Evolutionary conservation across 1,140 invertebrate species (phyloP), one percentile per base, ranked within the genome.

Genomic region (Temnothorax curvispinosus): DNA sequence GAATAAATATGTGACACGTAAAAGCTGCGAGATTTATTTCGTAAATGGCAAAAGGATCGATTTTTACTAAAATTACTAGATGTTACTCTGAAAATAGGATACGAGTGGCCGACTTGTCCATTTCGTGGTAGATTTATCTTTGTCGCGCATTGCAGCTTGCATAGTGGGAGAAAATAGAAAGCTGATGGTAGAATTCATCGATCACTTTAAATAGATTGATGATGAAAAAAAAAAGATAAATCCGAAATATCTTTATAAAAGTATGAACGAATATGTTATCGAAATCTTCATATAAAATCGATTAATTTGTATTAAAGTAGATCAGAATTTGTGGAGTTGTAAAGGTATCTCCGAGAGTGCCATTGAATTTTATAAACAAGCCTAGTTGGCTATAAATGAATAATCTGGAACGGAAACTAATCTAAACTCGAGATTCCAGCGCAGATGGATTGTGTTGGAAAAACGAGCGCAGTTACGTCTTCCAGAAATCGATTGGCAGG

Each of bases 401-500:
- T 44, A 58, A 56, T 44, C 21, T 60, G 4, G 11, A 44, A 27
- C 5, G 15, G 21, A 27, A 47, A 44, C 15, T 56, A 27, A 58
- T 44, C 15, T 47, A 35, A 44, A 15, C 21, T 44, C 18, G 80
- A 47, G 41, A 58, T 74, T 58, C 67, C 27, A n/a, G 18, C 44
- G 62, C 21, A 27, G 52, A 74, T 58, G 67, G 67, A 82, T 74
- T 69, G 80, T 38, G 38, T 27, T 74, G 80, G 80, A 74, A 75
- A 84, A 84, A 84, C 54, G 80, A 41, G 27, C 21, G 52, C 78
- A 47, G 54, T 75, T 47, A 58, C 35, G 56, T n/a, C 69, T 84
- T 84, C 41, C 4, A 21, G 80, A 84, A 84, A 84, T 75, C 80
- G 69, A 84, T 84, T 78, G 64, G 50, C 65, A 69, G 38, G 11